These are phyloP conservation scores for Papilio polytes DNA, from an alignment of 1,140 invertebrate species.

Conservation along the genomic window DNA sequence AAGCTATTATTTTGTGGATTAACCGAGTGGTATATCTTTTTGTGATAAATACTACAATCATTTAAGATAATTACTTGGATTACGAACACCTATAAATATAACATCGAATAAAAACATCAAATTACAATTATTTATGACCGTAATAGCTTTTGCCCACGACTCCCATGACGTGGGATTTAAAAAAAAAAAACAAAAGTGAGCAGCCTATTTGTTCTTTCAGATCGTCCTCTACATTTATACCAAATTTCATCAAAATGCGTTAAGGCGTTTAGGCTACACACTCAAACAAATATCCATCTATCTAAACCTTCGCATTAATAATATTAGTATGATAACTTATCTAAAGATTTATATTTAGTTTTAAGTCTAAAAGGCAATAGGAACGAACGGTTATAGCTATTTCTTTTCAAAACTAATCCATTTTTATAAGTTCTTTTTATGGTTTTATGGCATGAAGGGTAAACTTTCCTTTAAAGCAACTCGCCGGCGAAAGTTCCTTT, in stretches of 20 bases:
- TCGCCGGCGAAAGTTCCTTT: slow-evolving; percentile 18
- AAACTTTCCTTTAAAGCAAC: slow-evolving; percentile 14
- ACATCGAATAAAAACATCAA: neutral
- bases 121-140: too few relatives aligned
- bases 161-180: too few relatives aligned
- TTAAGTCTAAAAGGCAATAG: neutral
- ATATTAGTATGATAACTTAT: too few relatives aligned
- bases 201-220: too few relatives aligned
- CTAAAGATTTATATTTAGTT: neutral
- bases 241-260: too few relatives aligned
- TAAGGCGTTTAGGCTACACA: too few relatives aligned
- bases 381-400: too few relatives aligned
- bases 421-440: neutral
- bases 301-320: too few relatives aligned
- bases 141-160: too few relatives aligned
- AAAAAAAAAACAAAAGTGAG: too few relatives aligned
- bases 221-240: too few relatives aligned
- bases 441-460: slow-evolving; percentile 8
- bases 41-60: neutral
- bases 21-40: neutral
- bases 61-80: neutral
- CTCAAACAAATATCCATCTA: too few relatives aligned
- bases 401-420: neutral
- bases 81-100: neutral
- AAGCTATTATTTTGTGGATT: slow-evolving; percentile 36